Conservation (phyloP, 2,797 vertebrate genomes). For the Siniperca undulata region DNA sequence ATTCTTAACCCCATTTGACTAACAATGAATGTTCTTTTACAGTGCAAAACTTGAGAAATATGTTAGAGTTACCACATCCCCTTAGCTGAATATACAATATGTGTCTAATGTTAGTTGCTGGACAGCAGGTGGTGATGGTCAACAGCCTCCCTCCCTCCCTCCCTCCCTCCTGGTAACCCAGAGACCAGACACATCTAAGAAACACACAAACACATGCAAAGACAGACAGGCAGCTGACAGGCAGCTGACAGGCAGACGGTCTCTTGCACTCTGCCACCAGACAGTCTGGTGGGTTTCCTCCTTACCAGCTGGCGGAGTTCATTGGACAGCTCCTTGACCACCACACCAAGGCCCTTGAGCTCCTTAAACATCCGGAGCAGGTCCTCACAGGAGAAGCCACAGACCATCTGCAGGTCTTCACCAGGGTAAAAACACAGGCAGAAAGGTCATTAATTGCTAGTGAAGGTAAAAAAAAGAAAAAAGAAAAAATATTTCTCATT, state of each 20-base stretch:
- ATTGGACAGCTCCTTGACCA: slow-evolving; percentile 93
- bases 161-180: background rate
- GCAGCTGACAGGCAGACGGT: background rate
- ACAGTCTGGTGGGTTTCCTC: slow-evolving; percentile 12
- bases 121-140: background rate
- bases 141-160: too few species aligned
- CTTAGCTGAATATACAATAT: background rate
- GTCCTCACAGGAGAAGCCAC: slow-evolving; percentile 97
- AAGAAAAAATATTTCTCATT: background rate
- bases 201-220: slow-evolving; percentile 15
- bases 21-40: background rate
- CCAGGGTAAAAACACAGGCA: slow-evolving; percentile 10
- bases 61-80: background rate
- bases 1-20: background rate
- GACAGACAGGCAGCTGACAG: slow-evolving; percentile 1
- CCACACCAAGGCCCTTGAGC: slow-evolving; percentile 91
- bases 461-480: background rate
- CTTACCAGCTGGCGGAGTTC: slow-evolving; percentile 94
- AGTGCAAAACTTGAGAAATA: background rate
- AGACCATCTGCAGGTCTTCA: slow-evolving; percentile 93
- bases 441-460: background rate
- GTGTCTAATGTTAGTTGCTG: background rate
- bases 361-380: slow-evolving; percentile 95
- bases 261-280: slow-evolving; percentile 4
- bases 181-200: slow-evolving; percentile 19